Evolutionary conservation across 2,888 invertebrate species (phyloP), one percentile per base, ranked within the genome.

Genomic region (Scrobipalpa costella): DNA sequence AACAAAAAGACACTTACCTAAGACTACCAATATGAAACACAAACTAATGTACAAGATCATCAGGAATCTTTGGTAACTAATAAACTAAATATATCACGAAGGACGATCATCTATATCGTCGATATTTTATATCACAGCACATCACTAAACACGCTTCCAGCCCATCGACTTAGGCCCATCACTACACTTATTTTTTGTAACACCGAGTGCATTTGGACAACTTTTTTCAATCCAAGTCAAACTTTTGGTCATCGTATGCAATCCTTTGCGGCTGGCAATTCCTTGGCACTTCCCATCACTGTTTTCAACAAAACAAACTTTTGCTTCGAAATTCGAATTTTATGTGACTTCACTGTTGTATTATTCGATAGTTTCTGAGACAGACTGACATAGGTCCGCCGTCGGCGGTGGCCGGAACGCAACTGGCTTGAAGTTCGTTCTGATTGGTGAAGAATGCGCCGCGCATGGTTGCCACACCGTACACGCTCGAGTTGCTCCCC

Each of bases 21-120:
- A 89, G 84, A 91, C 91, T 90, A 91, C 89, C 86, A 91, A 85
- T 90, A 91, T 91, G 85, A 91, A 91, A 89, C 91, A 91, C 88
- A 91, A 86, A 86, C 86, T 90, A 88, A 91, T 91, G 85, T 90
- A 91, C 83, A 91, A 91, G 91, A 91, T 90, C 91, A 91, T 91
- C 82, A 90, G 90, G 91, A 91, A 85, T 91, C 90, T 90, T 91
- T 91, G 90, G 91, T 86, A 89, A 90, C 88, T 90, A 90, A 87
- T 88, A 87, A 90, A 88, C 88, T 90, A 90, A 72, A 68, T 79
- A 78, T 90, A 90, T 91, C 91, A 91, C 91, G 88, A 83, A 75
- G 76, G 78, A 76, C 90, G 88, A 90, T 90, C 90, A 91, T 91
- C 87, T 89, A 89, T 84, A 88, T 80, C 83, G 89, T 83, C 87